These are phyloP conservation scores for Cryptoprocta ferox DNA, from an alignment of 2,797 vertebrate species.

Conservation along the genomic window DNA sequence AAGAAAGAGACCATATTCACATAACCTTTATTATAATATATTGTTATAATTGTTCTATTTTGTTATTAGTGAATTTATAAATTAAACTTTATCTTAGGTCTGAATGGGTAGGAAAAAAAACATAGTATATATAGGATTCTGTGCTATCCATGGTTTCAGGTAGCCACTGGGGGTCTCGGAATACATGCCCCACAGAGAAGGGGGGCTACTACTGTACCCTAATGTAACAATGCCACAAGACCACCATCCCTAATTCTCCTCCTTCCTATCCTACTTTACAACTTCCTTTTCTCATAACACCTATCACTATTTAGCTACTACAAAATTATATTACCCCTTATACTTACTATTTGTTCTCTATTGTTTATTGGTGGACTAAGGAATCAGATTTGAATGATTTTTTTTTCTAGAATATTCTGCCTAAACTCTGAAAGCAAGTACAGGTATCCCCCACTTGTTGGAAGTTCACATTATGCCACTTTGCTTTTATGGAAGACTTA, in stretches of 20 bases:
- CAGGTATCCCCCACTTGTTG: not conserved
- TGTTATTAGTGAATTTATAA: not conserved
- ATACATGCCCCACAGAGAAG: no score
- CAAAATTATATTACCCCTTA: not conserved
- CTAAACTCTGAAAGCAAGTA: not conserved
- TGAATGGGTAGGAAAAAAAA: not conserved
- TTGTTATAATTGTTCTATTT: not conserved
- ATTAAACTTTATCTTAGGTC: not conserved
- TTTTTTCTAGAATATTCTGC: conserved; percentile 9
- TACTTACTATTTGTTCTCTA: not conserved
- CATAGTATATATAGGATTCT: not conserved
- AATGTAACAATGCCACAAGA: not conserved
- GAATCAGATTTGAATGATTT: not conserved
- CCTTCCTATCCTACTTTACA: not conserved
- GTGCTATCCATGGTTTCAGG: not conserved
- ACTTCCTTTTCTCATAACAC: not conserved
- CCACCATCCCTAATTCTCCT: not conserved
- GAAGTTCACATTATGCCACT: not conserved
- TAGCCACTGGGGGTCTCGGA: not conserved
- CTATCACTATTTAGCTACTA: not conserved
- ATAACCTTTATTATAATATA: not conserved
- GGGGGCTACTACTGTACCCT: not conserved
- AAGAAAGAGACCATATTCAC: not conserved
- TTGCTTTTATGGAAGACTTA: not conserved
- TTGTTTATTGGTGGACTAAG: not conserved